Evolutionary conservation across 2,113 vertebrate species (phyloP).

Genomic region (Petrocephalus microphthalmus): DNA sequence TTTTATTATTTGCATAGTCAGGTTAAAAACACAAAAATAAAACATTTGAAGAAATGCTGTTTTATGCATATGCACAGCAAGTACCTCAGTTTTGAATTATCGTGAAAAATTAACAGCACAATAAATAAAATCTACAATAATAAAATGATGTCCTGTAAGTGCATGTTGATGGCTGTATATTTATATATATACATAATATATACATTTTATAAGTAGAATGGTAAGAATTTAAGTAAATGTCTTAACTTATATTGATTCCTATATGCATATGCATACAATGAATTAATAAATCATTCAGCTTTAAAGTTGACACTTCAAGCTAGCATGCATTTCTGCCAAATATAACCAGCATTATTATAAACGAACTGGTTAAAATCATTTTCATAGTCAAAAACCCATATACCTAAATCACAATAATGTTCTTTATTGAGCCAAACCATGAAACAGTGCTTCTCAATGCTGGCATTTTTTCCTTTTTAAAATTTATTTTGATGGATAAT

Average conservation of each 20-base stretch:
- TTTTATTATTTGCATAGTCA: not conserved
- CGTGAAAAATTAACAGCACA: not conserved
- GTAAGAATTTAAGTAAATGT: not conserved
- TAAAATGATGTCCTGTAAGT: not conserved
- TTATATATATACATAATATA: not conserved
- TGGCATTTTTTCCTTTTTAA: not conserved
- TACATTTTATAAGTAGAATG: not conserved
- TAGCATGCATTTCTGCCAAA: not conserved
- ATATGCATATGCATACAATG: not conserved
- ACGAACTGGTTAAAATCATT: not conserved
- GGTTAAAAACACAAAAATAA: not conserved
- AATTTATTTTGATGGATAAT: not conserved
- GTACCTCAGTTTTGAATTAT: not conserved
- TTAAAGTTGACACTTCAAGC: not conserved
- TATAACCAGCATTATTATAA: not conserved
- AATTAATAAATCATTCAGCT: not conserved
- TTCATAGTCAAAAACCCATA: not conserved
- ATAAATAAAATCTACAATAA: not conserved
- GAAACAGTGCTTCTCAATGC: not conserved
- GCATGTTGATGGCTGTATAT: not conserved
- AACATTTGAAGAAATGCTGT: not conserved
- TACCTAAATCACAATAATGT: not conserved
- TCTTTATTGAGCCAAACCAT: not conserved
- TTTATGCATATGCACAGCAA: not conserved
- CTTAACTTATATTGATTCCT: not conserved